Conservation (phyloP, 2,113 vertebrate genomes). For the Oxyruncus cristatus region DNA sequence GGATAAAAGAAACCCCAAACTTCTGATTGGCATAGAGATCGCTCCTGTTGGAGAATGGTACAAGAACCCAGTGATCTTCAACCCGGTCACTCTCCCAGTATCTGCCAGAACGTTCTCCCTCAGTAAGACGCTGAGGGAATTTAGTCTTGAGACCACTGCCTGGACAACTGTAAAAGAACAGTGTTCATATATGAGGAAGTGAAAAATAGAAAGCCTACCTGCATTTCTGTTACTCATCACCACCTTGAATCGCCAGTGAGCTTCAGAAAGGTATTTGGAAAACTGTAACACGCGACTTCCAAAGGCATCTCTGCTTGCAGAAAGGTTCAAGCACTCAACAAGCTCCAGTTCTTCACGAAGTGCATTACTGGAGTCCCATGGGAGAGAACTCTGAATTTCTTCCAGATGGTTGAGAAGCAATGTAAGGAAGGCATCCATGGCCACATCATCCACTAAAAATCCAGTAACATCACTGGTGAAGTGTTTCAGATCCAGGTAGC, state of each 20-base stretch:
- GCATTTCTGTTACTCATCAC: constrained; percentile 83
- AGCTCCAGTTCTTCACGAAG: constrained; percentile 69
- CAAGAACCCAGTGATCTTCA: neutral
- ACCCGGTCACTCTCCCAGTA: neutral
- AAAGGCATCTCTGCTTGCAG: constrained; percentile 78
- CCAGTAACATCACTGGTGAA: constrained; percentile 77
- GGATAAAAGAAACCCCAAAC: neutral
- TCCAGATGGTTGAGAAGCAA: constrained; percentile 87
- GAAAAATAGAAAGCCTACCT: constrained; percentile 71
- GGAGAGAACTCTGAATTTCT: constrained; percentile 74
- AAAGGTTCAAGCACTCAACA: constrained; percentile 78
- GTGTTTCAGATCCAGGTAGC: constrained; percentile 80
- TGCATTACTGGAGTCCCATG: constrained; percentile 60
- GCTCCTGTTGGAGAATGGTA: neutral
- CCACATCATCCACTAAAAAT: constrained; percentile 83
- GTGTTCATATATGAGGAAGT: neutral
- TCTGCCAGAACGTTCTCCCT: neutral
- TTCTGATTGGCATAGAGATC: neutral
- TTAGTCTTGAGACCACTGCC: neutral
- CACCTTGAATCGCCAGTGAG: constrained; percentile 93
- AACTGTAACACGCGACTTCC: constrained; percentile 80
- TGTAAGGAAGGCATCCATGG: constrained; percentile 84
- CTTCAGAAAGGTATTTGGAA: constrained; percentile 90
- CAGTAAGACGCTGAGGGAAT: neutral
- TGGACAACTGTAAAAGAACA: neutral